phyloP scores from a whole-genome alignment of 2,888 invertebrate genomes.

The Polymixis flavicincta region DNA sequence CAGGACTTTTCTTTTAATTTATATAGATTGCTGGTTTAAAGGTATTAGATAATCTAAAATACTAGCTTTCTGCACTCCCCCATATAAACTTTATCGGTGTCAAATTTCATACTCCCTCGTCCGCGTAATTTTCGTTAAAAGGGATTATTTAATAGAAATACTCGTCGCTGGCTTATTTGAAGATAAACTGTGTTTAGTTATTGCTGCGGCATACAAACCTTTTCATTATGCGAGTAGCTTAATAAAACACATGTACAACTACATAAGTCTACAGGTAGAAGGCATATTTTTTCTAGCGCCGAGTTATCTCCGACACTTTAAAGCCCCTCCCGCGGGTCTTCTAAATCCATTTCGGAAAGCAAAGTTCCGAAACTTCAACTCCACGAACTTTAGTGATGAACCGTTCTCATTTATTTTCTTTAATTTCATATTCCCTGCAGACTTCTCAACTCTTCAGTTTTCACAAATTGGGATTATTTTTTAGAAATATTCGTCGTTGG shows the following conservation, averaged over 20 bases:
- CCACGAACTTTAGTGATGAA: constrained; percentile 60
- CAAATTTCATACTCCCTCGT: too few species aligned
- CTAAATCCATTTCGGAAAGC: constrained; percentile 66
- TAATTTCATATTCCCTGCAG: constrained; percentile 66
- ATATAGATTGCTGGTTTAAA: too few species aligned
- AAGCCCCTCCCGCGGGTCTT: constrained; percentile 52
- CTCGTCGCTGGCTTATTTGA: too few species aligned
- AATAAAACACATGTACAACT: constrained; percentile 10
- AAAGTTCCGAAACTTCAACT: constrained; percentile 65
- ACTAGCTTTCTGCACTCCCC: too few species aligned
- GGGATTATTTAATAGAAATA: too few species aligned
- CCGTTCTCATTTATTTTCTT: constrained; percentile 66
- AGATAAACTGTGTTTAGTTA: too few species aligned
- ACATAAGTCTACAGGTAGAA: constrained; percentile 31
- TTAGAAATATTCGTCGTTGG: constrained; percentile 26
- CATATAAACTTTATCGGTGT: too few species aligned
- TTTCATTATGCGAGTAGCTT: neutral
- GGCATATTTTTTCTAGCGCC: constrained; percentile 38
- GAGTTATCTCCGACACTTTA: constrained; percentile 58
- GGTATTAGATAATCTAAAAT: too few species aligned
- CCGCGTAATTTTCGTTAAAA: too few species aligned
- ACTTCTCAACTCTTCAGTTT: constrained; percentile 55
- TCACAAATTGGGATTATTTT: constrained; percentile 47
- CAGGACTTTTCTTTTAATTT: too few species aligned
- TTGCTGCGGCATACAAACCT: neutral